These are phyloP conservation scores for Drosophila micromelanica DNA, from an alignment of 1,140 invertebrate species.

Conservation along the genomic window DNA sequence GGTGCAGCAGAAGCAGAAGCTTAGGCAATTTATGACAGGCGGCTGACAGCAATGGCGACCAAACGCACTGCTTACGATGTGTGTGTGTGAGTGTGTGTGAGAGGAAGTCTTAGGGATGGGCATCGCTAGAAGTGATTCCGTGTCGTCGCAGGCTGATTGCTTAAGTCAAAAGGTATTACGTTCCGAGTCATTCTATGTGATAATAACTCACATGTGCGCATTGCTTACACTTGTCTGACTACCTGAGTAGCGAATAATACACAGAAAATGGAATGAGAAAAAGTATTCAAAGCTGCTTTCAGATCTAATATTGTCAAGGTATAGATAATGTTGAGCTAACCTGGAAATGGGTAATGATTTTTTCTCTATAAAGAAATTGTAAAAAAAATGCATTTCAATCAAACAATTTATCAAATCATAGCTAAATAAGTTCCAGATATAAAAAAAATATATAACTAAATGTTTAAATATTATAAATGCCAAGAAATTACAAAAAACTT, in stretches of 20 bases:
- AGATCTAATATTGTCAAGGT: neutral
- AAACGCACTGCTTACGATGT: slow-evolving; percentile 5
- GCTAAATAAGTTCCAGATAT: too few relatives aligned
- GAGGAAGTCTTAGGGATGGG: slow-evolving; percentile 1
- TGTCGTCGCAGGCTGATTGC: slow-evolving; percentile 27
- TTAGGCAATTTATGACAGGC: slow-evolving; percentile 59
- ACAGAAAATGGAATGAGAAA: neutral
- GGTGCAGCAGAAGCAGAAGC: slow-evolving; percentile 27
- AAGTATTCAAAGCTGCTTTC: neutral
- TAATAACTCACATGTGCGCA: slow-evolving; percentile 24
- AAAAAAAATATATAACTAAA: too few relatives aligned
- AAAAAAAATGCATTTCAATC: too few relatives aligned
- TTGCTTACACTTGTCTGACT: slow-evolving; percentile 11
- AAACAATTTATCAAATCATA: too few relatives aligned
- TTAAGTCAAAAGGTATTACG: slow-evolving; percentile 39
- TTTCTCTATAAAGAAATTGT: too few relatives aligned
- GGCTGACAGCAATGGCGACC: slow-evolving; percentile 29
- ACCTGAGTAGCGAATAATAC: too few relatives aligned
- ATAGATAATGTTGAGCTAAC: neutral
- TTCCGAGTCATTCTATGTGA: slow-evolving; percentile 20
- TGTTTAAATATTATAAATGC: too few relatives aligned
- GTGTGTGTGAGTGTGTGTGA: too few relatives aligned
- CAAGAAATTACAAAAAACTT: too few relatives aligned
- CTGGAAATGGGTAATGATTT: too few relatives aligned
- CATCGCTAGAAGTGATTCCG: slow-evolving; percentile 16